These are phyloP conservation scores for Manis crassicaudata DNA, from an alignment of 2,797 vertebrate genomes.

Conservation along the genomic window DNA sequence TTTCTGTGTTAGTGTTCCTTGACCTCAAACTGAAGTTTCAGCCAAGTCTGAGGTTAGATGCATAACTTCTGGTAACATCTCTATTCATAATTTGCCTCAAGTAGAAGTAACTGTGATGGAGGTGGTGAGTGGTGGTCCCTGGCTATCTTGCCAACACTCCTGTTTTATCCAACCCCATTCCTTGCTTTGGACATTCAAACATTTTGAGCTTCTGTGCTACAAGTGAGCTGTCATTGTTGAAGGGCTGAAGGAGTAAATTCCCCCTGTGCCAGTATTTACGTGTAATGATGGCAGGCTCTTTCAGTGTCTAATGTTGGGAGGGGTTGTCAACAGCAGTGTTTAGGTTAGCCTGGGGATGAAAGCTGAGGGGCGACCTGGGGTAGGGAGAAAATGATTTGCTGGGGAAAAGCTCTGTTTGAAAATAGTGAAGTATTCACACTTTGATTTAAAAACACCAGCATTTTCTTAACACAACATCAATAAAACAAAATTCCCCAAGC, in stretches of 20 bases:
- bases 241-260: neutral
- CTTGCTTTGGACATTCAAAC: neutral
- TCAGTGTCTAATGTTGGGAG: neutral
- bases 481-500: conserved; percentile 47
- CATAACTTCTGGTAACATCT: neutral
- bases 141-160: neutral
- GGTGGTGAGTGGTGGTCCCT: neutral
- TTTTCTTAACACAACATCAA: conserved; percentile 47
- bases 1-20: neutral
- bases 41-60: neutral
- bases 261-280: neutral
- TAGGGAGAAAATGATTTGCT: neutral
- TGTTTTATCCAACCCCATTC: neutral
- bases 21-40: neutral
- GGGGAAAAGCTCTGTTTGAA: conserved; percentile 29
- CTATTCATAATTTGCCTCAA: neutral
- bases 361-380: neutral
- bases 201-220: neutral
- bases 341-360: neutral
- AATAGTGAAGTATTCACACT: neutral
- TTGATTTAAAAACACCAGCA: neutral
- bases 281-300: neutral
- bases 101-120: neutral
- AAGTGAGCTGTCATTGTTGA: neutral
- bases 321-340: neutral